Evolutionary conservation across 2,797 vertebrate species (phyloP).

Genomic region (Phrynocephalus vlangalii): DNA sequence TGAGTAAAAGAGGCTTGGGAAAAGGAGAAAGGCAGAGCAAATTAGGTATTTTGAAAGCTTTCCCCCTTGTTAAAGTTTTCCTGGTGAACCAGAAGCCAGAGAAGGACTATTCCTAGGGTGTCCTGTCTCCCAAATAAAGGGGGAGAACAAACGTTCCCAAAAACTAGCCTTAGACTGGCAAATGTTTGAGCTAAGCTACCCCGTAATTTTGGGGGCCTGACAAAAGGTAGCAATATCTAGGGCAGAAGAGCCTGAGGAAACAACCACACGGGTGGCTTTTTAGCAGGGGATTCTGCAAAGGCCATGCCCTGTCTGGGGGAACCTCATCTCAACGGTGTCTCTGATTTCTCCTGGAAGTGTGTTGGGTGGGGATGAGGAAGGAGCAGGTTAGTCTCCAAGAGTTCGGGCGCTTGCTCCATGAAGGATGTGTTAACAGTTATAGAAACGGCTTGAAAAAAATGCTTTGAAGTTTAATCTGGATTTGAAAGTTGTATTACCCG

Average conservation of each 20-base stretch:
- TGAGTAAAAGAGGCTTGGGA: conserved; percentile 30
- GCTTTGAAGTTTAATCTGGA: conserved; percentile 77
- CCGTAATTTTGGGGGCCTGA: conserved; percentile 48
- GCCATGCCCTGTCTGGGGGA: conserved; percentile 47
- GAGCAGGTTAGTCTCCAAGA: conserved; percentile 73
- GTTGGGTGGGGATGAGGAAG: conserved; percentile 57
- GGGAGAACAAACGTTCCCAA: not conserved
- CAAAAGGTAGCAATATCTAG: conserved; percentile 32
- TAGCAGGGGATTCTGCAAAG: conserved; percentile 67
- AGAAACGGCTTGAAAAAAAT: conserved; percentile 72
- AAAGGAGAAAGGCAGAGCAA: conserved; percentile 47
- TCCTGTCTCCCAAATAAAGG: not conserved
- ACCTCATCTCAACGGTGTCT: conserved; percentile 53
- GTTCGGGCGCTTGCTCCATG: conserved; percentile 72
- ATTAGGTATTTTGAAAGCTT: conserved; percentile 42
- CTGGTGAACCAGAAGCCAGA: not conserved
- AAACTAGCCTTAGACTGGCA: not conserved
- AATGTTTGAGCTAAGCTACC: conserved; percentile 33
- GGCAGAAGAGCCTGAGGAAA: conserved; percentile 66
- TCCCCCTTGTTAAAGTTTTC: conserved; percentile 16
- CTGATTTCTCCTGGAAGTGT: conserved; percentile 64
- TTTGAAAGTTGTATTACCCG: conserved; percentile 80
- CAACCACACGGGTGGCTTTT: conserved; percentile 61
- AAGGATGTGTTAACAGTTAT: conserved; percentile 75
- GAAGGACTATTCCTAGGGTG: not conserved